phyloP scores from a whole-genome alignment of 2,113 vertebrate species.

The Plecturocebus donacophilus region DNA sequence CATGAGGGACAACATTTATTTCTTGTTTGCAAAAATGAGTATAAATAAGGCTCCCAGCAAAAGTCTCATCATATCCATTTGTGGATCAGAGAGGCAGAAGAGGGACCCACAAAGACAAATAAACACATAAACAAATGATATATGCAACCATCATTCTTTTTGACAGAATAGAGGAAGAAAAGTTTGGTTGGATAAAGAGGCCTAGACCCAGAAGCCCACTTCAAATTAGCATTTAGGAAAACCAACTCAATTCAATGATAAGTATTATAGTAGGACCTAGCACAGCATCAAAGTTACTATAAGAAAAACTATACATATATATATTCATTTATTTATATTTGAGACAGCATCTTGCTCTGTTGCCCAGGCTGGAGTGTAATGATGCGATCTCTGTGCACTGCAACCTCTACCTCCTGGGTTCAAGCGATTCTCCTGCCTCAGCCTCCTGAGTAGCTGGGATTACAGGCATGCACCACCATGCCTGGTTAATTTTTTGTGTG shows the following conservation, averaged over 20 bases:
- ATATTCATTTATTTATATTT: no score
- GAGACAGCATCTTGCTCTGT: no score
- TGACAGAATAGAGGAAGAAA: neutral
- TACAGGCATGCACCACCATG: no score
- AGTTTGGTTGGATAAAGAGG: neutral
- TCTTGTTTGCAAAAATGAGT: neutral
- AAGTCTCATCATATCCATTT: neutral
- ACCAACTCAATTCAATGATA: rapidly evolving
- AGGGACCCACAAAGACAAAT: neutral
- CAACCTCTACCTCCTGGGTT: no score
- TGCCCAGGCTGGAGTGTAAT: no score
- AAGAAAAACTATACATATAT: neutral
- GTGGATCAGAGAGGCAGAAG: neutral
- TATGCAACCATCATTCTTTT: neutral
- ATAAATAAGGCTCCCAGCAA: neutral
- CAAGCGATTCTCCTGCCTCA: no score
- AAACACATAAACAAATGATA: neutral
- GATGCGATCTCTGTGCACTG: no score
- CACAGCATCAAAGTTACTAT: neutral
- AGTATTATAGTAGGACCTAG: neutral
- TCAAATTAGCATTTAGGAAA: neutral
- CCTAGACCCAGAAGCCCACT: neutral
- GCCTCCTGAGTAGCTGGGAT: no score
- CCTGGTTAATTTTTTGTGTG: no score
- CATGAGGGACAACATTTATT: neutral